These are phyloP conservation scores for Rhagonycha lutea DNA, from an alignment of 2,888 invertebrate species.

Conservation along the genomic window DNA sequence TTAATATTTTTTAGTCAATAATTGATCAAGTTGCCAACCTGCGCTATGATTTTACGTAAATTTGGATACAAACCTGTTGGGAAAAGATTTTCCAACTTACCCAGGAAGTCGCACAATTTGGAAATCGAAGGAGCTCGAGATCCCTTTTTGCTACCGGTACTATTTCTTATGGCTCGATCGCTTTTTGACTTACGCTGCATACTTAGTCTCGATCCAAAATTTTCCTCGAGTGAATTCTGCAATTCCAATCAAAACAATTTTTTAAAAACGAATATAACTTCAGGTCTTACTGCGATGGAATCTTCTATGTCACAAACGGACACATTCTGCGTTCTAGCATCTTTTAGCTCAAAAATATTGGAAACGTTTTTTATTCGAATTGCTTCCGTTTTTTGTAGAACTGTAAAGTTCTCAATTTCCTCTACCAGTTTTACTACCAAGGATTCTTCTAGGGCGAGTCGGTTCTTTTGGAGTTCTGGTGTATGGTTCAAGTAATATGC, in stretches of 20 bases:
- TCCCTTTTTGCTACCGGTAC: neutral
- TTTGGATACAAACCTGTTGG: no score
- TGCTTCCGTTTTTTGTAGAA: constrained; percentile 14
- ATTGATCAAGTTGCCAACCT: no score
- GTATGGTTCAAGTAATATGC: constrained; percentile 19
- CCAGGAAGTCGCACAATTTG: neutral
- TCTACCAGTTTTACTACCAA: constrained; percentile 17
- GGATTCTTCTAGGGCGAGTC: constrained; percentile 8
- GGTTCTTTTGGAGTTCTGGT: constrained; percentile 19
- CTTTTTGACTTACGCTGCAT: neutral
- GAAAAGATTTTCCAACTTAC: neutral
- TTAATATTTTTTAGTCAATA: no score
- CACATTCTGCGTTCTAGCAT: neutral
- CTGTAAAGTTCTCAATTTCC: constrained; percentile 21
- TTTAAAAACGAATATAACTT: no score
- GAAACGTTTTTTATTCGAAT: constrained; percentile 18
- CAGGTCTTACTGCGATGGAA: neutral
- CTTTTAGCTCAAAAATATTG: constrained; percentile 18
- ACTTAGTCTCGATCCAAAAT: neutral
- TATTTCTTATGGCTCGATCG: neutral
- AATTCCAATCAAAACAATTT: no score
- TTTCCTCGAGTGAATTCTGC: neutral
- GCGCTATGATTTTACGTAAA: no score
- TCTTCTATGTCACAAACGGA: neutral
- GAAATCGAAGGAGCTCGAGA: neutral